phyloP scores from a whole-genome alignment of 2,888 invertebrate genomes.

The Halocaridina rubra region DNA sequence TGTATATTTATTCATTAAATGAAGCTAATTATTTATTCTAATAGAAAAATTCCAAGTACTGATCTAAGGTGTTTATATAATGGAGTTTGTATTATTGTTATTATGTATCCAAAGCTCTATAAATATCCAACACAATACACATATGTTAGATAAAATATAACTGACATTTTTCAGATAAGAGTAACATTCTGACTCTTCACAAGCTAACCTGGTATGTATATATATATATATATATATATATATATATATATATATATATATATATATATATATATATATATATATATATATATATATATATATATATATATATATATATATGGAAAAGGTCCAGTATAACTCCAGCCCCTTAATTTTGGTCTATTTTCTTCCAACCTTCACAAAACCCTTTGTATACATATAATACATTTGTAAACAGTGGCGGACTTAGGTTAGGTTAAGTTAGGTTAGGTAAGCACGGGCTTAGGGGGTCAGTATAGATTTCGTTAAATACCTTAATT shows the following conservation, averaged over 20 bases:
- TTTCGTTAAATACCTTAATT: too few species aligned
- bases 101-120: background rate
- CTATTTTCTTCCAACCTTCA: too few species aligned
- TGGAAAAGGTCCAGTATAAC: too few species aligned
- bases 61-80: too few species aligned
- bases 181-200: background rate
- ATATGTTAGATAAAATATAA: background rate
- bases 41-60: too few species aligned
- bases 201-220: background rate
- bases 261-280: slow-evolving; percentile 31
- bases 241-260: background rate
- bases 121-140: background rate
- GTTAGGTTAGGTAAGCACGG: background rate
- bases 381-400: too few species aligned
- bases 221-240: background rate
- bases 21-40: too few species aligned
- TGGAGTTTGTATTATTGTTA: background rate
- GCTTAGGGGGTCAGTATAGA: too few species aligned
- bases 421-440: background rate
- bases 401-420: background rate
- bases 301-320: slow-evolving; percentile 7
- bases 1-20: too few species aligned
- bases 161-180: background rate
- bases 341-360: too few species aligned
- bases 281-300: slow-evolving; percentile 23